phyloP scores from a whole-genome alignment of 2,113 vertebrate genomes.

The Strix aluco region DNA sequence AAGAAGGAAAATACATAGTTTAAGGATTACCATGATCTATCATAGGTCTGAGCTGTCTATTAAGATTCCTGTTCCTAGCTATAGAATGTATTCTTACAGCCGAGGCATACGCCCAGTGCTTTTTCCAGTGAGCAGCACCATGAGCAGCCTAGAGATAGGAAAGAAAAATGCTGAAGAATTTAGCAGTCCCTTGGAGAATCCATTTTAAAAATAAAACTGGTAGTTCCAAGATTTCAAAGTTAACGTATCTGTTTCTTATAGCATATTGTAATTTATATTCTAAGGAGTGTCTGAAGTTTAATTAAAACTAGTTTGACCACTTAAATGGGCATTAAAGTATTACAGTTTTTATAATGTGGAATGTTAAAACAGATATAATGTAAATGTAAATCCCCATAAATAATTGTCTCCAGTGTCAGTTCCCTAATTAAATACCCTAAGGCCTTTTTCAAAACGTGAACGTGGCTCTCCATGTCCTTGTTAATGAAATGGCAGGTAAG shows the following conservation, averaged over 20 bases:
- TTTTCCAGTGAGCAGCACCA: not conserved
- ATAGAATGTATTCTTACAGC: not conserved
- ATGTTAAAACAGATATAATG: not conserved
- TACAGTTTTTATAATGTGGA: not conserved
- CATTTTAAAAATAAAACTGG: not conserved
- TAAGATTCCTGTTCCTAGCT: not conserved
- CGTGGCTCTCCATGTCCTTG: not conserved
- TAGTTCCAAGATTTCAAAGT: not conserved
- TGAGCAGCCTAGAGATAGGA: not conserved
- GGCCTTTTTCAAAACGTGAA: not conserved
- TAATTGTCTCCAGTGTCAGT: not conserved
- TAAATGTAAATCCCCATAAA: not conserved
- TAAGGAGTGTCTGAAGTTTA: not conserved
- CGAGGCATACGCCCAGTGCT: fast-evolving
- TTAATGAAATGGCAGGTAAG: not conserved
- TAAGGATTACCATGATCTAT: not conserved
- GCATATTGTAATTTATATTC: not conserved
- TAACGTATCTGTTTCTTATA: not conserved
- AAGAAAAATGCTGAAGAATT: not conserved
- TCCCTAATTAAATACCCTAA: not conserved
- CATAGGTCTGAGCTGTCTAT: not conserved
- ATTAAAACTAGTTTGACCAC: not conserved
- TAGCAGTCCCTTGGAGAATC: not conserved
- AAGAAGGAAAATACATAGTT: not conserved
- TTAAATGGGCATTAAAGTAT: not conserved